These are phyloP conservation scores for Myotis vivesi DNA, from an alignment of 2,797 vertebrate genomes.

Conservation along the genomic window DNA sequence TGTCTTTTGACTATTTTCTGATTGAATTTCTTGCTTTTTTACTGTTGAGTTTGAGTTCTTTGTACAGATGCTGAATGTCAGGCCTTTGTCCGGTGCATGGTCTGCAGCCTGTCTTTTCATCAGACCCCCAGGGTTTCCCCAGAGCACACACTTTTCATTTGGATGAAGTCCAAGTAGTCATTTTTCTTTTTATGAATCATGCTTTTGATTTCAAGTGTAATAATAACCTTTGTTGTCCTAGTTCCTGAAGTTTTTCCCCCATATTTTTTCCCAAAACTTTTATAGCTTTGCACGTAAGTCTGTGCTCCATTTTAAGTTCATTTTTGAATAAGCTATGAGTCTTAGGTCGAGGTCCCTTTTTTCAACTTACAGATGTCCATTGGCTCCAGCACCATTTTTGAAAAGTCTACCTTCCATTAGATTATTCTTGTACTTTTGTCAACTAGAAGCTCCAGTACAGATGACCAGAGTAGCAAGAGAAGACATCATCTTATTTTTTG, in stretches of 20 bases:
- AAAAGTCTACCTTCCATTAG: neutral
- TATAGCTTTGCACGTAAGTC: neutral
- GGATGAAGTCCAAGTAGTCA: neutral
- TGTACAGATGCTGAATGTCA: neutral
- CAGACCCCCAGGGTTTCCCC: neutral
- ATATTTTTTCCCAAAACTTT: neutral
- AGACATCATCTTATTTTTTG: neutral
- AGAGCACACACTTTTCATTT: neutral
- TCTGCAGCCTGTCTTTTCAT: neutral
- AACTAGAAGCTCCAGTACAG: neutral
- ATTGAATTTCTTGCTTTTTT: neutral
- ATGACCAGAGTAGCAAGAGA: neutral
- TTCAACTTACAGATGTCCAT: neutral
- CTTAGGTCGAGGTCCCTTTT: neutral
- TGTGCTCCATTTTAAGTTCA: neutral
- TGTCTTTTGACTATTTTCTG: neutral
- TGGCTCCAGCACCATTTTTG: neutral
- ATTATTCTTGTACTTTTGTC: neutral
- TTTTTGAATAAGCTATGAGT: neutral
- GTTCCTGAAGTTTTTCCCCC: neutral
- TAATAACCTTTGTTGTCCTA: neutral
- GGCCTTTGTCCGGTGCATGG: neutral
- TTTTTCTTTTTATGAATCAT: neutral
- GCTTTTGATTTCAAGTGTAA: neutral
- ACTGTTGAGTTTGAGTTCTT: neutral